Base-by-base conservation (phyloP, 2,888 invertebrate genomes). In the Kryphioiulus occultus region DNA sequence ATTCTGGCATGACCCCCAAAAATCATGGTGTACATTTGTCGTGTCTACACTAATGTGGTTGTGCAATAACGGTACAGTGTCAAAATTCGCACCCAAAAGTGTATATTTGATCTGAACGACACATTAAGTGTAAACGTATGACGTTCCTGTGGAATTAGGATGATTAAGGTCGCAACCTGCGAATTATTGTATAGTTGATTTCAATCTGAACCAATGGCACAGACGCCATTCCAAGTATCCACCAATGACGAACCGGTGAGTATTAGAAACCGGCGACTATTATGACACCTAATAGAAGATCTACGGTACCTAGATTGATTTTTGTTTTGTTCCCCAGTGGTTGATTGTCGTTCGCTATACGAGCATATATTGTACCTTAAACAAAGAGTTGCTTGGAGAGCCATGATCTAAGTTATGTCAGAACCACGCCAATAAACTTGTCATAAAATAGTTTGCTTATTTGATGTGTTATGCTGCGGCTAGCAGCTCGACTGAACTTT, bases 271-370 rank as follows among this genome's bases (percentile, higher is more conserved):
- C n/a, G n/a, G n/a, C n/a, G n/a, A n/a, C n/a, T n/a, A n/a, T n/a
- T n/a, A n/a, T 59, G 59, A 22, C 59, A n/a, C n/a, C 59, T 59
- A 59, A 59, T 59, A n/a, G 59, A 59, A 59, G 59, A 59, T 59
- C 22, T 19, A 59, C n/a, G 59, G 59, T 59, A 59, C 59, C n/a
- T 47, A 59, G n/a, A 59, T n/a, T n/a, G 59, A n/a, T 59, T 59
- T 59, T n/a, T n/a, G n/a, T n/a, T n/a, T n/a, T 59, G 22, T 59
- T 59, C 47, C 17, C n/a, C 10, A n/a, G 59, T 59, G 59, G 59
- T 59, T 59, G 59, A 59, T 59, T 59, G 42, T 59, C 59, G 17
- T 17, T 59, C 59, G 59, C 19, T 59, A 3, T 59, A 59, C 59
- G 19, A 59, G 22, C n/a, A 19, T n/a, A n/a, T 59, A 59, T 19